Percentiles rank a stretch among this genome's conserved stretches.
Evolutionary conservation across 2,888 invertebrate genomes (phyloP).

Genomic region (Erpobdella octoculata): DNA sequence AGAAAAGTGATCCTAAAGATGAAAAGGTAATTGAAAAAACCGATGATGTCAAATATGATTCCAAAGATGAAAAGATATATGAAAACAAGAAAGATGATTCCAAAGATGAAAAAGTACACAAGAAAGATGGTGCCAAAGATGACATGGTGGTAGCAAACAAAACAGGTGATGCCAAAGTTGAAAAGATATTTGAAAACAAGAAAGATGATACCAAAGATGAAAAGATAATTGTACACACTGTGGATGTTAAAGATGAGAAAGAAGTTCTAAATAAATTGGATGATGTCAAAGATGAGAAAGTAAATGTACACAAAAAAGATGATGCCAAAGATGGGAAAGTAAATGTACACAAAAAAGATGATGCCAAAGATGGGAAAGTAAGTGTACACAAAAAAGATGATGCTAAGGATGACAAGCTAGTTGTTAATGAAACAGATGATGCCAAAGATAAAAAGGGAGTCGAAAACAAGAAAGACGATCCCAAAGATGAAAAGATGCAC

Average conservation of each 20-base stretch:
- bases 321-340: too few relatives aligned
- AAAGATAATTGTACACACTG: too few relatives aligned
- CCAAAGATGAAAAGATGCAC: background rate
- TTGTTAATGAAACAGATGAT: background rate
- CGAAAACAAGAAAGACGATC: background rate
- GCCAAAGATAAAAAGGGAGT: background rate
- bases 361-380: too few relatives aligned
- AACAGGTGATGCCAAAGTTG: background rate
- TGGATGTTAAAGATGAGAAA: too few relatives aligned
- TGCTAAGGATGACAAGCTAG: background rate
- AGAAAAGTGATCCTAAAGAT: background rate
- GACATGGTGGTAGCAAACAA: background rate
- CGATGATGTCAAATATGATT: background rate
- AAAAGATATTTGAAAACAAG: background rate
- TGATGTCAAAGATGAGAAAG: too few relatives aligned
- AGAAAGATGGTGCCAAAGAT: too few relatives aligned
- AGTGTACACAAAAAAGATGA: too few relatives aligned
- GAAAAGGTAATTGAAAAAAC: background rate
- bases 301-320: too few relatives aligned
- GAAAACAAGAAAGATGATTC: too few relatives aligned
- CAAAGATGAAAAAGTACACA: background rate
- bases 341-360: too few relatives aligned
- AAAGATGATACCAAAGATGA: background rate
- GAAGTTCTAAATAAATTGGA: too few relatives aligned
- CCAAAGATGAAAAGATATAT: background rate